These are phyloP conservation scores for Pogonomyrmex barbatus DNA, from an alignment of 1,140 invertebrate species.

Conservation along the genomic window DNA sequence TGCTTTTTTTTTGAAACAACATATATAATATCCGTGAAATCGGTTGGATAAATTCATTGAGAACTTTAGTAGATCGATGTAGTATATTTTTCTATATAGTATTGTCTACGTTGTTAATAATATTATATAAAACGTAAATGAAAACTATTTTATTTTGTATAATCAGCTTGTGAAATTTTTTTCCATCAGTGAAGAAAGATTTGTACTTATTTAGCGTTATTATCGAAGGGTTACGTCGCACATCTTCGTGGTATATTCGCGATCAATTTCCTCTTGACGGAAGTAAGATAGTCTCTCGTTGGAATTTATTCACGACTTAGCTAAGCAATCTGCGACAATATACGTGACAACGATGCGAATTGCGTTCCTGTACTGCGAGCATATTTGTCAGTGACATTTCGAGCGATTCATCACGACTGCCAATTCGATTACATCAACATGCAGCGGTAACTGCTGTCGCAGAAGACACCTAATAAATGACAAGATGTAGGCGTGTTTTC, in stretches of 20 bases:
- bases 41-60: background rate
- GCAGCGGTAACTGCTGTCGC: constrained; percentile 43
- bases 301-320: constrained; percentile 56
- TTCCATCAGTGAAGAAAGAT: background rate
- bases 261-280: constrained; percentile 8
- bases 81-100: background rate
- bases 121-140: background rate
- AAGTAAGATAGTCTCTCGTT: background rate
- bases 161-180: background rate
- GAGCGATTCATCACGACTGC: constrained; percentile 60
- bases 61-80: background rate
- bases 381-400: constrained; percentile 68
- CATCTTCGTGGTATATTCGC: background rate
- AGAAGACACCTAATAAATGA: constrained; percentile 60
- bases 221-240: background rate
- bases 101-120: background rate
- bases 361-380: constrained; percentile 37
- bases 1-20: background rate
- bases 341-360: constrained; percentile 57
- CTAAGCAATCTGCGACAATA: constrained; percentile 55
- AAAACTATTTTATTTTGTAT: background rate
- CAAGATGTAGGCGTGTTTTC: constrained; percentile 62
- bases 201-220: background rate
- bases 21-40: background rate
- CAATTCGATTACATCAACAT: constrained; percentile 62